Conservation (phyloP, 1,140 invertebrate species). For the Lepidotrigona ventralis region DNA sequence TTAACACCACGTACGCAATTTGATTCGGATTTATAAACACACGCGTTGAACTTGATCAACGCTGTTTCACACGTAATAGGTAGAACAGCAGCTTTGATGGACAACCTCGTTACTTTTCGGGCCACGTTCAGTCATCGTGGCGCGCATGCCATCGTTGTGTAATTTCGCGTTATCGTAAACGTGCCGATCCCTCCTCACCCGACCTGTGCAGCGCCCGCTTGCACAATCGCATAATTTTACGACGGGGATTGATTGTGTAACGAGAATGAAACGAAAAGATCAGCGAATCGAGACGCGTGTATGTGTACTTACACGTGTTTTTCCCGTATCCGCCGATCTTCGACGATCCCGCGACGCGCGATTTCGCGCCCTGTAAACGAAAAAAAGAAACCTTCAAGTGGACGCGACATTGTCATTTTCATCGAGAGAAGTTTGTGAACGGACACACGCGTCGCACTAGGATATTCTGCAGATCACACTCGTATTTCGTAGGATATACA, state of each 20-base stretch:
- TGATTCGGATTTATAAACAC: not conserved
- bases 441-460: too few relatives aligned
- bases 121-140: constrained; percentile 14
- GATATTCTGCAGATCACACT: too few relatives aligned
- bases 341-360: too few relatives aligned
- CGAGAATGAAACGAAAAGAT: constrained; percentile 12
- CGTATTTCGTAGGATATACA: too few relatives aligned
- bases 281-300: constrained; percentile 17
- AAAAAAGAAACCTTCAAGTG: too few relatives aligned
- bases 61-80: not conserved
- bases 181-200: not conserved
- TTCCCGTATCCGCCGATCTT: too few relatives aligned
- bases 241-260: constrained; percentile 22
- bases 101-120: constrained; percentile 32
- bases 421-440: not conserved
- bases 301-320: not conserved
- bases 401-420: not conserved
- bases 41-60: not conserved
- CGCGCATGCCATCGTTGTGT: constrained; percentile 21
- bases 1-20: not conserved
- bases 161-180: constrained; percentile 45
- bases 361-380: not conserved
- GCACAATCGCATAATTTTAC: constrained; percentile 21
- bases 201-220: not conserved
- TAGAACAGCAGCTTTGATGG: not conserved